Evolutionary conservation across 2,888 invertebrate genomes (phyloP), one percentile per base, ranked within the genome.

Genomic region (Lasiommata megera): DNA sequence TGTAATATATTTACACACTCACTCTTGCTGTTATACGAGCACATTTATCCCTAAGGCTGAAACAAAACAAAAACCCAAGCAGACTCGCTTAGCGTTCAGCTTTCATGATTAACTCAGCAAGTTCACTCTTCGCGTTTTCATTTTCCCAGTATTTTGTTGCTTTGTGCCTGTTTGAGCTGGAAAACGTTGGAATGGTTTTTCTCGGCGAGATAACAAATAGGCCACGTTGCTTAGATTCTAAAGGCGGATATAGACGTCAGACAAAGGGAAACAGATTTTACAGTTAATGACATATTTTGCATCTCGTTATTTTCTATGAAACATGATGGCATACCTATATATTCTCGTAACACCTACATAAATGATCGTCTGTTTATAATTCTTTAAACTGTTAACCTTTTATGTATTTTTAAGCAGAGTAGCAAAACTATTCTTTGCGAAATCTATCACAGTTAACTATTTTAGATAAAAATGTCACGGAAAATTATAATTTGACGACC

Each of bases 131-230:
- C 70, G 67, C 65, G 65, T 75, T 71, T 74, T 69, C 70, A 69
- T 74, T 74, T 76, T 70, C 70, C 64, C 69, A 67, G 67, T 62
- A 63, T 68, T 68, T 63, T 53, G 62, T 65, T 61, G 60, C 66
- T 66, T 66, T 66, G 62, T 66, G 66, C 54, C 56, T 38, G 62
- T 63, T 61, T 56, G 48, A 55, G 43, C 58, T 41, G 53, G 55
- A 58, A 58, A 61, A 53, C 56, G 58, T 54, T 50, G 56, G 56
- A 55, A 64, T 63, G 63, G 57, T 69, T 80, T 79, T 79, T 74
- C 74, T 73, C 69, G 67, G 67, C 71, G 71, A 75, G 79, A 77
- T 80, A 83, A 79, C 79, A 82, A 80, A 81, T 82, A 80, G 78
- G 80, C 73, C 74, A 74, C 74, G 76, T 74, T 76, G 78, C 77